Base-by-base conservation (phyloP, 37 sponge, comb jelly and placozoan genomes). In the Bolinopsis microptera region DNA sequence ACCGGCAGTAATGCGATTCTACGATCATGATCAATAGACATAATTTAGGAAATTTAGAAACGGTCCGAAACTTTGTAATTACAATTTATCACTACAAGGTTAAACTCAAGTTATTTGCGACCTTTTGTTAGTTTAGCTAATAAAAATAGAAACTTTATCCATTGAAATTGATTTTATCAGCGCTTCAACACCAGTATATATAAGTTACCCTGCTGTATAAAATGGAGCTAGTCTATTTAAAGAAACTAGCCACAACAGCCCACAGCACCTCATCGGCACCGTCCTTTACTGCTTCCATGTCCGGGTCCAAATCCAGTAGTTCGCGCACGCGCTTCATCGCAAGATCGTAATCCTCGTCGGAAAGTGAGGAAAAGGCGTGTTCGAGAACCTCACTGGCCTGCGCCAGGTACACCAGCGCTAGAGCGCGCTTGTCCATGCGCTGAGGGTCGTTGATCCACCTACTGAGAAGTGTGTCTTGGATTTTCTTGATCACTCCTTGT, bases 331-430 rank as follows among this genome's bases (percentile, higher is more conserved):
- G 95, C 94, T 96, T 97, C 99, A 97, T 98, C 25, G 97, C 99
- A 1, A 98, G 83, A 76, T 98, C 99, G 92, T 98, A 98, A 76
- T 98, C 99, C 16, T 98, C 99, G 76, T 98, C 99, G 26, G 93
- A 95, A 34, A 98, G 94, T 1, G 97, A 95, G 3, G 96, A 94
- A 93, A 98, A 97, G 36, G 99, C 97, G 39, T 97, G 96, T 88
- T 98, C 99, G 13, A 98, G 95, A 16, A 98, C 99, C 75, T 98
- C 99, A 2, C 97, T 97, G 38, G 99, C 95, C 68, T 98, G 99
- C 0, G 96, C 97, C 9, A 98, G 93, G 69, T 96, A 94, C 67
- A 98, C 96, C 26, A 98, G 95, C 9, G 97, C 95, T 31, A 98
- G 94, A 0, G 93, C 92, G 68, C 97, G 76, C 93, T 94, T 95